These are phyloP conservation scores for Serinus canaria DNA, from an alignment of 2,113 vertebrate genomes.

Conservation along the genomic window DNA sequence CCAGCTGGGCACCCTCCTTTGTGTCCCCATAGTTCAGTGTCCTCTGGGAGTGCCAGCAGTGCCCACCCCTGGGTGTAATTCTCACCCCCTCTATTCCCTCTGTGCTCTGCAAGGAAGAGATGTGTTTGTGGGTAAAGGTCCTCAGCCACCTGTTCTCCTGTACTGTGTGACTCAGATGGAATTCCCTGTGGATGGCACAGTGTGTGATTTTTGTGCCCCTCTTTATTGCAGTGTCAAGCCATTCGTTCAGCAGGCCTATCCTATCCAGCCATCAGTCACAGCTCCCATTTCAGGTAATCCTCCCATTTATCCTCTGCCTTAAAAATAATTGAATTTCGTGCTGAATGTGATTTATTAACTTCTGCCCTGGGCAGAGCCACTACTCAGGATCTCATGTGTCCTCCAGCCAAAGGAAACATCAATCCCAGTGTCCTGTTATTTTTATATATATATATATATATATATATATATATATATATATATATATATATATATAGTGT, in stretches of 20 bases:
- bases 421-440: neutral
- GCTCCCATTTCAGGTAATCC: constrained; percentile 94
- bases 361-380: neutral
- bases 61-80: neutral
- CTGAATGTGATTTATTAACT: neutral
- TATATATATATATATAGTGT: no score
- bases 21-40: neutral
- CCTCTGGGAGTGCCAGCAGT: neutral
- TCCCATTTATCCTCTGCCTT: neutral
- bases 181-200: neutral
- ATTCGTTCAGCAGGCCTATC: constrained; percentile 94
- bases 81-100: neutral
- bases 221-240: constrained; percentile 89
- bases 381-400: neutral
- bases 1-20: neutral
- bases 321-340: neutral
- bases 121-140: neutral
- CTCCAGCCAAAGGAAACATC: neutral
- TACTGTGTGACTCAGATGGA: neutral
- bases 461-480: no score
- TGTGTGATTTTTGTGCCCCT: neutral
- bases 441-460: no score
- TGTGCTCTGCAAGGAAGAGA: neutral
- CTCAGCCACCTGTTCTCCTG: neutral
- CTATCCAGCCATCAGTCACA: constrained; percentile 92